phyloP scores from a whole-genome alignment of 2,888 invertebrate genomes.

The Drosophila mercatorum region DNA sequence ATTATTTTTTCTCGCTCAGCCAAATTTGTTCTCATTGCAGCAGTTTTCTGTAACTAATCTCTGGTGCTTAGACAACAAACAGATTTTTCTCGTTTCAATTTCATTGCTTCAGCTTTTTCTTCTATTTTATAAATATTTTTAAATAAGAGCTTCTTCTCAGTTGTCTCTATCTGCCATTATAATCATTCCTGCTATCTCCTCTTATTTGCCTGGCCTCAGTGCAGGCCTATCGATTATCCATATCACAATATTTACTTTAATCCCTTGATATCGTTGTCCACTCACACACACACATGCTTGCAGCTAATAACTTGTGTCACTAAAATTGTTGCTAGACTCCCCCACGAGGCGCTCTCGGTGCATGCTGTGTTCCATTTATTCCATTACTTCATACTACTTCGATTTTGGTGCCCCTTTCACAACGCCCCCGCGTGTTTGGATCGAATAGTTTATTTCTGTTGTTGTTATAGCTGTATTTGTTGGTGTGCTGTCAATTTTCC shows the following conservation, averaged over 20 bases:
- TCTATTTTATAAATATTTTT: background rate
- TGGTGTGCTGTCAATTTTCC: constrained; percentile 74
- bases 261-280: background rate
- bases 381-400: constrained; percentile 55
- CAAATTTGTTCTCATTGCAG: constrained; percentile 4
- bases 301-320: constrained; percentile 51
- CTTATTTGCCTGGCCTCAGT: background rate
- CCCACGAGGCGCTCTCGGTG: constrained; percentile 44
- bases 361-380: constrained; percentile 56
- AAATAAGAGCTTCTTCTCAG: too few species aligned
- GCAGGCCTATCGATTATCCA: constrained; percentile 13
- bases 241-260: constrained; percentile 19
- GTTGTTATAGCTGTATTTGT: constrained; percentile 26
- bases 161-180: background rate
- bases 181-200: background rate
- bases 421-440: constrained; percentile 4
- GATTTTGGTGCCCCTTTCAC: constrained; percentile 19
- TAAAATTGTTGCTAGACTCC: constrained; percentile 62
- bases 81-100: constrained; percentile 1
- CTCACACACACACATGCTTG: constrained; percentile 11
- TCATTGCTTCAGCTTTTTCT: background rate
- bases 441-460: constrained; percentile 11
- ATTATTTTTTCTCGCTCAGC: constrained; percentile 28
- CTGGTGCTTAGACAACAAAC: constrained; percentile 3
- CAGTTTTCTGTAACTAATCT: constrained; percentile 14